phyloP scores from a whole-genome alignment of 2,113 vertebrate genomes.

The Dendropsophus ebraccatus region DNA sequence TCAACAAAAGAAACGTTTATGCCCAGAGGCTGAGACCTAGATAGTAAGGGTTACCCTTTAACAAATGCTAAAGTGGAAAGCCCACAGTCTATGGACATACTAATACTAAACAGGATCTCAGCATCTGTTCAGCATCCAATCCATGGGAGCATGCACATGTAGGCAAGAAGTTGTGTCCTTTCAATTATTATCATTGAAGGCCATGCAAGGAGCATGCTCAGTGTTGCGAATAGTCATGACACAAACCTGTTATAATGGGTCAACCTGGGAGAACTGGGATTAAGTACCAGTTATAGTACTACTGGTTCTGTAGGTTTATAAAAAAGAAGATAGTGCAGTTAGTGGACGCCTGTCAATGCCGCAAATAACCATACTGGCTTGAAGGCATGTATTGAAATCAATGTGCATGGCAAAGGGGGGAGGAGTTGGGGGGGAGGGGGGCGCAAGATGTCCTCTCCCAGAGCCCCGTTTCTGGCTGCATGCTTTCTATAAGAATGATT shows the following conservation, averaged over 20 bases:
- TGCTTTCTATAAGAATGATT: slow-evolving; percentile 63
- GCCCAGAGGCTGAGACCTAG: neutral
- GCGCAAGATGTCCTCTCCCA: neutral
- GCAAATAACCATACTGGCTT: neutral
- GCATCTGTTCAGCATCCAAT: slow-evolving; percentile 11
- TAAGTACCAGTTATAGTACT: slow-evolving; percentile 36
- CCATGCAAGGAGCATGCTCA: slow-evolving; percentile 44
- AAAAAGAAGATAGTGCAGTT: slow-evolving; percentile 34
- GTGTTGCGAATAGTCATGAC: slow-evolving; percentile 13
- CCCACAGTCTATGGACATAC: neutral
- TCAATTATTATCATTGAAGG: slow-evolving; percentile 15
- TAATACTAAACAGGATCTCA: slow-evolving; percentile 27
- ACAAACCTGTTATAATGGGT: slow-evolving; percentile 45
- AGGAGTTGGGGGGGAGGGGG: neutral
- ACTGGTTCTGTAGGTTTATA: slow-evolving; percentile 39
- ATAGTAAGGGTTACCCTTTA: neutral
- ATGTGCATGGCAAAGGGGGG: neutral
- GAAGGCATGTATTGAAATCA: slow-evolving; percentile 26
- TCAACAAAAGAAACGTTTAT: slow-evolving; percentile 7
- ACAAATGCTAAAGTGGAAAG: neutral
- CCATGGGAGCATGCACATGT: slow-evolving; percentile 25
- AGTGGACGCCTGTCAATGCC: slow-evolving; percentile 27
- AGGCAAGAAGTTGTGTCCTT: slow-evolving; percentile 4
- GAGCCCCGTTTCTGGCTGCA: slow-evolving; percentile 55
- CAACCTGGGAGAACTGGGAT: slow-evolving; percentile 29